phyloP scores from a whole-genome alignment of 2,113 vertebrate genomes.

The Parotia lawesii region DNA sequence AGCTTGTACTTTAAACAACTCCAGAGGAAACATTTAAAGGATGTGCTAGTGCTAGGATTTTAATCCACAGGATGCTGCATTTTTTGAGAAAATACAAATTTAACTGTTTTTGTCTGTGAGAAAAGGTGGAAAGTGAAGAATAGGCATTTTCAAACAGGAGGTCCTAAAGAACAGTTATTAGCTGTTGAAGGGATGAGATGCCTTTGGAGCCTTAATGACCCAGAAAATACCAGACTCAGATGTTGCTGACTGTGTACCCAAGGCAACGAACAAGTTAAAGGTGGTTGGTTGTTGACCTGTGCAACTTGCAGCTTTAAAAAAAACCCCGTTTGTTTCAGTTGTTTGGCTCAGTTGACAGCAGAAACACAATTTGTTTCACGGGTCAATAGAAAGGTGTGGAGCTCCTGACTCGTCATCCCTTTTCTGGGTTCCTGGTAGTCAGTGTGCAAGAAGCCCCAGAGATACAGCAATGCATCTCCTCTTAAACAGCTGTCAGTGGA shows the following conservation, averaged over 20 bases:
- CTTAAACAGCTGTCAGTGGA: neutral
- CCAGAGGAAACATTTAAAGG: neutral
- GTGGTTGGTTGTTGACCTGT: neutral
- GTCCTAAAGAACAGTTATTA: neutral
- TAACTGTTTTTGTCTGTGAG: neutral
- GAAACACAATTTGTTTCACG: neutral
- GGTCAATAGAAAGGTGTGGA: neutral
- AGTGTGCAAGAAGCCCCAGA: neutral
- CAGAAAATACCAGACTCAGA: neutral
- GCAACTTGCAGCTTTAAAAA: neutral
- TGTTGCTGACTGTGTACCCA: neutral
- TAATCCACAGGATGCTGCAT: neutral
- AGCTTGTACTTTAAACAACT: neutral
- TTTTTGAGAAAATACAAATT: neutral
- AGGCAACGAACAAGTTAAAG: neutral
- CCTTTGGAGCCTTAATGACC: neutral
- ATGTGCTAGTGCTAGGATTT: neutral
- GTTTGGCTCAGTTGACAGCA: neutral
- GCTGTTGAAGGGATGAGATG: neutral
- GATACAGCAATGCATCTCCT: fast-evolving
- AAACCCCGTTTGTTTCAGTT: neutral
- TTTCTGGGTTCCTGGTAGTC: neutral
- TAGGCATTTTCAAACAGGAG: neutral
- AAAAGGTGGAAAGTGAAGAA: neutral
- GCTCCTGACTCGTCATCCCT: neutral